Evolutionary conservation across 2,888 invertebrate genomes (phyloP), one percentile per base, ranked within the genome.

Genomic region (Hanleya hanleyi): DNA sequence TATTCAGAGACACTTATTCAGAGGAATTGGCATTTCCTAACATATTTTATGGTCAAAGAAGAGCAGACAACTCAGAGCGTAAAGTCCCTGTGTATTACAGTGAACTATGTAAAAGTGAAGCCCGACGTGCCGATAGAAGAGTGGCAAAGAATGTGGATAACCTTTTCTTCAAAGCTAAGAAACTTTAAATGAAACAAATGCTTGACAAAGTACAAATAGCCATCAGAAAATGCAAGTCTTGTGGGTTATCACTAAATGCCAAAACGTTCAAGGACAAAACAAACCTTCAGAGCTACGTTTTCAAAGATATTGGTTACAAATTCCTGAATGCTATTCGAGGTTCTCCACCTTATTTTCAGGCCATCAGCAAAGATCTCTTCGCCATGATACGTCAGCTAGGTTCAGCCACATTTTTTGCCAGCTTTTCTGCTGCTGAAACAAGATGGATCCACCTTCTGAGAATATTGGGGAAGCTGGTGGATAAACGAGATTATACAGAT

Each of bases 101-200:
- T 36, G 73, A 73, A 36, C 68, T 73, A n/a, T 57, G 57, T 4
- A 73, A 73, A 66, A 38, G 68, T n/a, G 73, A 73, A 57, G 38
- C 68, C 26, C 50, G 73, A 49, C 67, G 70, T 49, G 22, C 29
- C 15, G 79, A 77, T 36, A 66, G 76, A 64, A 36, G 74, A 57
- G 68, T 66, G 41, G 75, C 77, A 67, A 22, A 12, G 1, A 47
- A 4, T n/a, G 61, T 77, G 26, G 70, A 70, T 70, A 79, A 77
- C 50, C 18, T 79, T 2, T 79, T 79, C 66, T 79, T 77, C 29
- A 76, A 77, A 69, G 67, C 71, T 5, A 79, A 76, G 70, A 79
- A 74, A 41, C 57, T 76, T 7, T 75, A 79, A 67, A 74, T 74
- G 70, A 79, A 77, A 22, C 57, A 57, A 12, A 57, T 57, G n/a